These are phyloP conservation scores for Zelostemma sp. DNA, from an alignment of 1,140 invertebrate genomes.

Conservation along the genomic window DNA sequence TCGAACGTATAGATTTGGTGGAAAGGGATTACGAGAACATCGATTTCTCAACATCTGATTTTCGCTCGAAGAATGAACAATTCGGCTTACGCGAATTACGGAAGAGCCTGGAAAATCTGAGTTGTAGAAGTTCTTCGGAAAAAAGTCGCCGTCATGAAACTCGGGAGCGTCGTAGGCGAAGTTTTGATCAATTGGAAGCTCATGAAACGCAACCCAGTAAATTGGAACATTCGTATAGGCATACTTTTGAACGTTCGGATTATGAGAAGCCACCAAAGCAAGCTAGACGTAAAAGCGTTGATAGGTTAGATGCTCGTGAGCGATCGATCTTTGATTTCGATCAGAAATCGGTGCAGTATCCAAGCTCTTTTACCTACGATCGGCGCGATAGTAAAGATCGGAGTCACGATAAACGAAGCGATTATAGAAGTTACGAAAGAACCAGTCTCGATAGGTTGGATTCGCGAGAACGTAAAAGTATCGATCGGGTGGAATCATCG, in stretches of 20 bases:
- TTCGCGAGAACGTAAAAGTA: constrained; percentile 40
- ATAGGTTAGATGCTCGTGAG: constrained; percentile 55
- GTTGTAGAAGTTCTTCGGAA: constrained; percentile 38
- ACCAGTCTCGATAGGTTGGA: constrained; percentile 25
- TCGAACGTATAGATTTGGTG: constrained; percentile 54
- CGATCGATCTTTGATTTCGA: constrained; percentile 62
- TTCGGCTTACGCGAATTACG: constrained; percentile 56
- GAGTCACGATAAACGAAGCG: constrained; percentile 23
- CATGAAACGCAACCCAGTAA: constrained; percentile 31
- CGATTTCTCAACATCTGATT: constrained; percentile 48
- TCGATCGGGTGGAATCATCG: constrained; percentile 50
- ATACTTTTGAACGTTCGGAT: constrained; percentile 59
- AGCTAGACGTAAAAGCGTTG: constrained; percentile 58
- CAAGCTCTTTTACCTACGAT: constrained; percentile 44
- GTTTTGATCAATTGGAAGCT: constrained; percentile 57
- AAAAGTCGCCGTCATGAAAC: constrained; percentile 36
- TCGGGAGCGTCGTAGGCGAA: constrained; percentile 43
- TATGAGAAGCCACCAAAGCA: constrained; percentile 51
- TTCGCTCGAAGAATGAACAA: constrained; percentile 44
- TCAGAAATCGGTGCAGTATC: constrained; percentile 55
- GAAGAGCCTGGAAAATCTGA: constrained; percentile 53
- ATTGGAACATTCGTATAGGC: constrained; percentile 53
- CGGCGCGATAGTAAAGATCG: constrained; percentile 28
- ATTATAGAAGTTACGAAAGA: constrained; percentile 19
- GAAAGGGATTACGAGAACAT: constrained; percentile 55